Evolutionary conservation across 2,113 vertebrate genomes (phyloP), one percentile per base, ranked within the genome.

Genomic region (Carassius carassius): DNA sequence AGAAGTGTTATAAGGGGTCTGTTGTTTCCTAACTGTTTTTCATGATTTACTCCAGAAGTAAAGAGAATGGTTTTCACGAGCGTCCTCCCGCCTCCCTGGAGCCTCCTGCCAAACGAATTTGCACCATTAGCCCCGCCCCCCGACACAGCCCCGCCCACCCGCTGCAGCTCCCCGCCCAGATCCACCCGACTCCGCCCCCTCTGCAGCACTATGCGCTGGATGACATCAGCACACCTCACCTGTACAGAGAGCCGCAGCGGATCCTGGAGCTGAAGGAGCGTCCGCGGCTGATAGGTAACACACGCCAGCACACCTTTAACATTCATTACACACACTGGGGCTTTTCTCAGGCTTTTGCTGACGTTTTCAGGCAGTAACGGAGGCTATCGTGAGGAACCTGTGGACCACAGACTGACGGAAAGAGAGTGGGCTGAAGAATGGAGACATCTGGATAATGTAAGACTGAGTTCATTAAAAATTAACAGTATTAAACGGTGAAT

Each of bases 401-500:
- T 99, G 89, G 98, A 99, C 92, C 98, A 99, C 92, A 96, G 97
- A 87, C 93, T 99, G 90, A 99, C 97, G 0, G 98, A 99, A 93
- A 94, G 98, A 86, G 98, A 99, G 91, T 99, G 98, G 98, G 98
- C 97, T 41, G 98, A 99, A 12, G 98, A 99, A 92, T 99, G 98
- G 98, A 97, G 99, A 91, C 98, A 99, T 93, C 95, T 99, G 8
- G 98, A 99, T 92, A 97, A 99, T n/a, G 98, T 99, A 96, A 97
- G 97, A 87, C 16, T 47, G 37, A 2, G 49, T 75, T 75, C 51
- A 74, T 74, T 74, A 8, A 49, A 21, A 41, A 70, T 69, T 19
- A 3, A 67, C 13, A 16, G n/a, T 25, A 25, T 25, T 63, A 67
- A 16, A 67, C 0, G 6, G 29, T 67, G 25, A 32, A 65, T 65